phyloP scores from a whole-genome alignment of 37 sponge, comb jelly and placozoan species.

The Sycon ciliatum region DNA sequence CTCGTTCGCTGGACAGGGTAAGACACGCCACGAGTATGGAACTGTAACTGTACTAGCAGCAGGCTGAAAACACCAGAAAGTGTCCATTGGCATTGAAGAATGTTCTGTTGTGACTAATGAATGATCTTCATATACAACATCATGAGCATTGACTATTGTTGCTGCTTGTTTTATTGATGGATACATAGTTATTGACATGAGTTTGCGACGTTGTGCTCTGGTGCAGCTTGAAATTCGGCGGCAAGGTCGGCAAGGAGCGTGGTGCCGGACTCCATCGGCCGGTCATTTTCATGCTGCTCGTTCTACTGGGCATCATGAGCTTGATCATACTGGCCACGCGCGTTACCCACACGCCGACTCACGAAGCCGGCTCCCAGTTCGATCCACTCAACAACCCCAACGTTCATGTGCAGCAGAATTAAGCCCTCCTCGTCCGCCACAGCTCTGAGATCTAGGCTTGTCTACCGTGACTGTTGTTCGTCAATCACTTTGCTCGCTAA shows the following conservation, averaged over 20 bases:
- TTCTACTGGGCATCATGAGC: neutral
- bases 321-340: neutral
- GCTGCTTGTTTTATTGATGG: neutral
- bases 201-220: neutral
- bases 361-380: neutral
- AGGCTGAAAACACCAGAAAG: too few relatives aligned
- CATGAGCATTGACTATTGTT: too few relatives aligned
- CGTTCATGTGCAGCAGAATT: neutral
- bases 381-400: conserved; percentile 12
- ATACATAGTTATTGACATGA: neutral
- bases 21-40: too few relatives aligned
- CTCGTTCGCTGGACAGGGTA: conserved; percentile 24
- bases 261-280: neutral
- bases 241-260: neutral
- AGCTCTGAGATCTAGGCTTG: too few relatives aligned
- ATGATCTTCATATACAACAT: too few relatives aligned
- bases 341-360: neutral
- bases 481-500: too few relatives aligned
- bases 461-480: too few relatives aligned
- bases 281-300: neutral
- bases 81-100: too few relatives aligned
- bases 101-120: too few relatives aligned
- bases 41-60: too few relatives aligned
- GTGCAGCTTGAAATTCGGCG: neutral
- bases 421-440: too few relatives aligned